Evolutionary conservation across 2,797 vertebrate genomes (phyloP), one percentile per base, ranked within the genome.

Genomic region (Phrynocephalus guinanensis): DNA sequence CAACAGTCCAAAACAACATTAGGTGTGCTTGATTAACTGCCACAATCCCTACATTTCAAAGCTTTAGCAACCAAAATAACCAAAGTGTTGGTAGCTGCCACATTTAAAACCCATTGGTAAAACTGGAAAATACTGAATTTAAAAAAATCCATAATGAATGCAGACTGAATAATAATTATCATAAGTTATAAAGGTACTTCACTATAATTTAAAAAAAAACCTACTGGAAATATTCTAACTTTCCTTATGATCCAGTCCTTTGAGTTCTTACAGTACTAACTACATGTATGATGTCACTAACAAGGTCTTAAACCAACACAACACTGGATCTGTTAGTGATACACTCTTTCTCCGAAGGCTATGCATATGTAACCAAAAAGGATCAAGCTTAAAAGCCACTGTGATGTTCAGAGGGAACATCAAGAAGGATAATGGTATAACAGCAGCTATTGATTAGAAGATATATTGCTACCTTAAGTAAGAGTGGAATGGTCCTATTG

Each of bases 121-220:
- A 26, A 60, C 2, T 70, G 44, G 56, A 33, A 67, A 89, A 79
- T 26, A 89, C 86, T 89, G 82, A 66, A 22, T 79, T 4, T 22
- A 63, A 15, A 63, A 63, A 20, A 63, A 63, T 16, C 18, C 6
- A 22, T 30, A 48, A 0, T 87, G 24, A 79, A 83, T 85, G 66
- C 77, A 83, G 85, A 92, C 24, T 33, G 77, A 18, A 4, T 8
- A 26, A 2, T 10, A 90, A 91, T 87, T 91, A 44, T 44, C 38
- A 44, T 4, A 63, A 82, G n/a, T 52, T 86, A 52, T 52, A 33
- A 56, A 22, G 84, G 48, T 79, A n/a, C 6, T 52, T 86, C 79
- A 70, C 48, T n/a, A 56, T 44, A 66, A 15, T 84, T 75, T 75
- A 71, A 68, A 13, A 66, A 73, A 56, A 38, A 52, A n/a, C 24